Evolutionary conservation across 2,797 vertebrate species (phyloP).

Genomic region (Xiphorhynchus erythropygius): DNA sequence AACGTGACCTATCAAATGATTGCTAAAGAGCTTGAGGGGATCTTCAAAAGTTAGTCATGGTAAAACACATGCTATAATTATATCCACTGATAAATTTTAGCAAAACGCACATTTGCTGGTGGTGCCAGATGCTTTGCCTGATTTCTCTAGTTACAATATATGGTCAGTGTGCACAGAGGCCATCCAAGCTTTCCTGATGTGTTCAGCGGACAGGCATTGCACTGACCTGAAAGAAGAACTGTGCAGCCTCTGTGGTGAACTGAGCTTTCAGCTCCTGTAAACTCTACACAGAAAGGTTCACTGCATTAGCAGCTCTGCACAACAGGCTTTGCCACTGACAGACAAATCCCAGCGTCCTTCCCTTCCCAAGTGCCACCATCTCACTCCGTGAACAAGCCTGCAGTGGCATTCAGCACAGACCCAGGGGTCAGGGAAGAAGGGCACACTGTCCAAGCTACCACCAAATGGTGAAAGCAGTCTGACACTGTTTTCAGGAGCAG

Average conservation of each 20-base stretch:
- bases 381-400: accelerated
- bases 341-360: accelerated
- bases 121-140: background rate
- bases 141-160: background rate
- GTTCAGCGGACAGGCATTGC: background rate
- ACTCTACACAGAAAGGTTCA: background rate
- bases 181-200: background rate
- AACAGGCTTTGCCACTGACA: background rate
- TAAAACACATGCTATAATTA: conserved; percentile 35
- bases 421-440: background rate
- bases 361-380: background rate
- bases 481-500: background rate
- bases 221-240: background rate
- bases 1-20: background rate
- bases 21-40: background rate
- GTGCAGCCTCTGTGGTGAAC: background rate
- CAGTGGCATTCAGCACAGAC: background rate
- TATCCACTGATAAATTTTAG: conserved; percentile 27
- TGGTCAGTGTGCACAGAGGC: accelerated
- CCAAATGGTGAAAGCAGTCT: background rate
- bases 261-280: background rate
- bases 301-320: background rate
- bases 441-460: background rate
- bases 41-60: conserved; percentile 28
- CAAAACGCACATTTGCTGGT: conserved; percentile 1